These are phyloP conservation scores for Connochaetes taurinus DNA, from an alignment of 2,113 vertebrate genomes.

Conservation along the genomic window DNA sequence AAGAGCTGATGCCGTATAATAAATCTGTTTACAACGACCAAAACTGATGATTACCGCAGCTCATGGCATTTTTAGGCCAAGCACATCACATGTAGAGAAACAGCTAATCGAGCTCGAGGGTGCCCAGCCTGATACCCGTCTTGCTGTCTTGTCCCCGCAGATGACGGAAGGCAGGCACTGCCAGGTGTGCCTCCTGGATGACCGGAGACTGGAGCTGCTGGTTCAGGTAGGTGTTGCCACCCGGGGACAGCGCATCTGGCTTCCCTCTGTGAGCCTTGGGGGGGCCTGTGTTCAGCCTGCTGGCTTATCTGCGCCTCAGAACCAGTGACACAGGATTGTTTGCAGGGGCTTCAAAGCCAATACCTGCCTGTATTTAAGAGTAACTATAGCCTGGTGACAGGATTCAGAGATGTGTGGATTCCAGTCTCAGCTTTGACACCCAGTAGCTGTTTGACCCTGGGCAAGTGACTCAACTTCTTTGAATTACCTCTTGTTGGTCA, in stretches of 20 bases:
- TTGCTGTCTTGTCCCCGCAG: slow-evolving; percentile 78
- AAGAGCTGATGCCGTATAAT: not conserved
- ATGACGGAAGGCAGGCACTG: slow-evolving; percentile 97
- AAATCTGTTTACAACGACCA: not conserved
- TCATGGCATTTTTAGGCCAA: not conserved
- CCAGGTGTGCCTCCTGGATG: slow-evolving; percentile 94
- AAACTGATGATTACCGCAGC: not conserved
- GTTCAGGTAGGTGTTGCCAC: slow-evolving; percentile 86
- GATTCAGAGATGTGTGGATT: not conserved
- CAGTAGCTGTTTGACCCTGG: not conserved
- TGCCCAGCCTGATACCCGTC: not conserved
- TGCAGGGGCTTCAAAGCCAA: not conserved
- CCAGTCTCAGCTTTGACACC: not conserved
- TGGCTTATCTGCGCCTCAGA: not conserved
- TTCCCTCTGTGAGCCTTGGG: not conserved
- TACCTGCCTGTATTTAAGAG: not conserved
- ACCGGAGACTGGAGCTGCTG: slow-evolving; percentile 94
- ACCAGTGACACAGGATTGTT: not conserved
- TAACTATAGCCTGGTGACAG: not conserved
- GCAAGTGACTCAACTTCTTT: not conserved
- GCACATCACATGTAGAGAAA: not conserved
- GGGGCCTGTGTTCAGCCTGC: not conserved
- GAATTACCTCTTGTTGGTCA: not conserved
- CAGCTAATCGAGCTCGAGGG: accelerated
- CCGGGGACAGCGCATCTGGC: accelerated